Conservation (phyloP, 2,888 invertebrate genomes). For the Xestoiulus laeticollis region DNA sequence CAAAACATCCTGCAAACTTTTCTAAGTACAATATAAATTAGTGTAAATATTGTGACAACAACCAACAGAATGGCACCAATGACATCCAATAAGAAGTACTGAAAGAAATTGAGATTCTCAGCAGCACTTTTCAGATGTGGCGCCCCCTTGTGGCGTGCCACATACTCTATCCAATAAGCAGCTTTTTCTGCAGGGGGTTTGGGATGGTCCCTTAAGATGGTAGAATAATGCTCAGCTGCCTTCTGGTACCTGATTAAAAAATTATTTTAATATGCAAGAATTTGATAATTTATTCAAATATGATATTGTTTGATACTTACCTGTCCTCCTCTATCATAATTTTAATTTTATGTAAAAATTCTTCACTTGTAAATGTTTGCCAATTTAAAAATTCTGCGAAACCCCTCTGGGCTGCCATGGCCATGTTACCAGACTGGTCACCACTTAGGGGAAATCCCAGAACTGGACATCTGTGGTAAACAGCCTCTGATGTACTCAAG, state of each 20-base stretch:
- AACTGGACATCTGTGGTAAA: conserved; percentile 54
- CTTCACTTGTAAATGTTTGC: conserved; percentile 49
- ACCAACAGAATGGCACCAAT: conserved; percentile 45
- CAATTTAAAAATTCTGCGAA: conserved; percentile 45
- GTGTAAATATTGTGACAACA: neutral
- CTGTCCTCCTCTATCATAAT: conserved; percentile 16
- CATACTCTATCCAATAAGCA: conserved; percentile 54
- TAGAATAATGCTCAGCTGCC: neutral
- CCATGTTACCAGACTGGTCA: conserved; percentile 54
- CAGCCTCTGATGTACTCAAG: too few species aligned
- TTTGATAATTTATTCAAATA: too few species aligned
- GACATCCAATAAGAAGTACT: conserved; percentile 54
- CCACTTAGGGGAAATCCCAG: conserved; percentile 53
- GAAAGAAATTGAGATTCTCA: conserved; percentile 51
- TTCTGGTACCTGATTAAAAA: conserved; percentile 50
- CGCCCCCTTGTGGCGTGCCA: conserved; percentile 52
- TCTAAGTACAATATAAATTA: neutral
- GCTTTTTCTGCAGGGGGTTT: conserved; percentile 3
- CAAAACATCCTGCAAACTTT: neutral
- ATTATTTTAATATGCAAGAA: too few species aligned
- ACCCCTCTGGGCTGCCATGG: neutral
- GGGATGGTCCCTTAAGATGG: conserved; percentile 41
- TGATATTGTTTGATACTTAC: too few species aligned
- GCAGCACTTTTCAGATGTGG: conserved; percentile 50
- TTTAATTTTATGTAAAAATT: conserved; percentile 43